Percentiles rank a stretch among this genome's conserved stretches.
Evolutionary conservation across 2,797 vertebrate species (phyloP).

Genomic region (Okamejei kenojei): DNA sequence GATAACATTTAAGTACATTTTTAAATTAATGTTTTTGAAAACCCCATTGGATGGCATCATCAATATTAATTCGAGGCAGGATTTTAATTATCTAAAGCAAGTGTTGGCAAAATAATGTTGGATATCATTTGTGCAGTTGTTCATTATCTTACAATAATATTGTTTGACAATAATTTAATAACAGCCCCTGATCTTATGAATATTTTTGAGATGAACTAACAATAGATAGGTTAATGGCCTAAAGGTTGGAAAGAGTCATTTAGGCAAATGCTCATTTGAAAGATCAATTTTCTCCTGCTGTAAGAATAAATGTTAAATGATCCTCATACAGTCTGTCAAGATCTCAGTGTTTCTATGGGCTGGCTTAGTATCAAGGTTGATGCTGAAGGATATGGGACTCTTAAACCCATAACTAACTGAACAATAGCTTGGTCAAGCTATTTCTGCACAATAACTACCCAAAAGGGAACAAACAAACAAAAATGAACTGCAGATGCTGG

Average conservation of each 20-base stretch:
- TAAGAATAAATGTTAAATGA: not conserved
- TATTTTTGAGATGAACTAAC: not conserved
- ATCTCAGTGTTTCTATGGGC: not conserved
- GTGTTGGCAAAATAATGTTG: not conserved
- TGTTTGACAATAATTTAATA: not conserved
- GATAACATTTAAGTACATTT: not conserved
- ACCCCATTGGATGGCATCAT: not conserved
- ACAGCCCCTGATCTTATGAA: no score
- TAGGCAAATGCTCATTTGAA: no score
- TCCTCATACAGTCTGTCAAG: not conserved
- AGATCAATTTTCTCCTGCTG: not conserved
- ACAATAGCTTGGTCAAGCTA: not conserved
- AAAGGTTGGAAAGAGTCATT: not conserved
- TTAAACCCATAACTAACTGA: not conserved
- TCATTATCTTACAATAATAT: not conserved
- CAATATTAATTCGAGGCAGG: not conserved
- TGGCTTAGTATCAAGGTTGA: no score
- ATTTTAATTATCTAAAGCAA: not conserved
- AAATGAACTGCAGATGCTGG: no score
- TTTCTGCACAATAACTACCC: not conserved
- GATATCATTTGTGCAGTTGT: not conserved
- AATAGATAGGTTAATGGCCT: not conserved
- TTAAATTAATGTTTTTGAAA: slow-evolving; percentile 17
- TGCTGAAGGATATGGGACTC: no score
- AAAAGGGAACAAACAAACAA: not conserved